phyloP scores from a whole-genome alignment of 1,140 invertebrate genomes.

The Drosophila insularis region DNA sequence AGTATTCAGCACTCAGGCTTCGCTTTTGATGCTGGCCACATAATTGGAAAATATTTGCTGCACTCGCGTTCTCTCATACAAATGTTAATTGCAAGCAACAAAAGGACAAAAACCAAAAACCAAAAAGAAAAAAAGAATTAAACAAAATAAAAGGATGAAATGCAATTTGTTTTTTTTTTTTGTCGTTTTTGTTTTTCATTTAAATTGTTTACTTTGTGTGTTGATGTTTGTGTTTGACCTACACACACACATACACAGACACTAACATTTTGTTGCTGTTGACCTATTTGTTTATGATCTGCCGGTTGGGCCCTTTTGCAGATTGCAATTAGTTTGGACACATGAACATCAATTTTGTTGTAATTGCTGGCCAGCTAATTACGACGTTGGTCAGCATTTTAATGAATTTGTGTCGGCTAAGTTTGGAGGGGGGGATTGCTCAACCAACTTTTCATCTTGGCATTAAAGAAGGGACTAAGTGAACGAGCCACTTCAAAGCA shows the following conservation, averaged over 20 bases:
- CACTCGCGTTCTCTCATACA: constrained; percentile 34
- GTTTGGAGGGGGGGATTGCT: background rate
- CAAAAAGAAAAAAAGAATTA: constrained; percentile 11
- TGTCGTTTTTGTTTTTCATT: constrained; percentile 41
- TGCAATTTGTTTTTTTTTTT: constrained; percentile 53
- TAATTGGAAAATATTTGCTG: constrained; percentile 64
- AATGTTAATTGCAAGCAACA: constrained; percentile 51
- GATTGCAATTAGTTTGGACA: constrained; percentile 6
- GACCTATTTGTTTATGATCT: background rate
- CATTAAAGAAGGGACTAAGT: background rate
- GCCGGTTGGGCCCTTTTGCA: background rate
- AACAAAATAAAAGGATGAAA: constrained; percentile 20
- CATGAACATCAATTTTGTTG: constrained; percentile 12
- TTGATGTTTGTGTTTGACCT: constrained; percentile 51
- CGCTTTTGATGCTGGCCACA: constrained; percentile 41
- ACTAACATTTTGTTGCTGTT: constrained; percentile 12
- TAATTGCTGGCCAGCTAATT: constrained; percentile 18
- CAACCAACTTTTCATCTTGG: background rate
- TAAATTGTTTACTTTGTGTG: constrained; percentile 37
- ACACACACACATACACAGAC: constrained; percentile 15
- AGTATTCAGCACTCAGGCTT: background rate
- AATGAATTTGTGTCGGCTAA: constrained; percentile 1
- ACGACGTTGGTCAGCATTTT: background rate
- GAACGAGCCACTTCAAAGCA: background rate
- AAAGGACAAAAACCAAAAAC: constrained; percentile 6